Evolutionary conservation across 2,888 invertebrate species (phyloP), one percentile per base, ranked within the genome.

Genomic region (Erebia aethiops): DNA sequence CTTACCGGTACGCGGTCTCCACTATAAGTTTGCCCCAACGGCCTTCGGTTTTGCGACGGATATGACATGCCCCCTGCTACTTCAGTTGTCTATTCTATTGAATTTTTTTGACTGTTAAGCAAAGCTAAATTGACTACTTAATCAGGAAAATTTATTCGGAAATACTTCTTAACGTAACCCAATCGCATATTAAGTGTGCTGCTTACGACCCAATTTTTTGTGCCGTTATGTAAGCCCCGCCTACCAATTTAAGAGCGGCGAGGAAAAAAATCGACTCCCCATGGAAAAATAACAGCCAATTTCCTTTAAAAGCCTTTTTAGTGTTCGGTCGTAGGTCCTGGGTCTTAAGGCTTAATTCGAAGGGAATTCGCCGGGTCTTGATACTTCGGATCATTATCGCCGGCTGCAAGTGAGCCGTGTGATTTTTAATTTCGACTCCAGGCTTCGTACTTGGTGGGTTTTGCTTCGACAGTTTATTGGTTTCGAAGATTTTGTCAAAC

Each of bases 231-330:
- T 66, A 75, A 69, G 61, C 72, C 58, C 74, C 77, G 77, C 77
- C 78, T 73, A 70, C 75, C 77, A 76, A 77, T 77, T 78, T 77
- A 72, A 76, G 66, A 72, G 63, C 64, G 61, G 73, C 70, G 70
- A 72, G 67, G 75, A 75, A 72, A 77, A 77, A 75, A 76, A 77
- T 73, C 63, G 61, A 67, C 70, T 73, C 74, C 62, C 71, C 71
- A 72, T 70, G 75, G 71, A 74, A 72, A 73, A 71, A 75, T 71
- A 72, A 73, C 71, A 74, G 73, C 66, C 74, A 76, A 75, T 76
- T 73, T 75, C 73, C 71, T 71, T 71, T 73, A 65, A 72, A 72
- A 71, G 67, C 72, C 74, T 62, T 69, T 71, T 71, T 67, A 71
- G 69, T 71, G 74, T 64, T 68, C 62, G 74, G 75, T 67, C 73